Evolutionary conservation across 2,113 vertebrate species (phyloP).

Genomic region (Vidua macroura): DNA sequence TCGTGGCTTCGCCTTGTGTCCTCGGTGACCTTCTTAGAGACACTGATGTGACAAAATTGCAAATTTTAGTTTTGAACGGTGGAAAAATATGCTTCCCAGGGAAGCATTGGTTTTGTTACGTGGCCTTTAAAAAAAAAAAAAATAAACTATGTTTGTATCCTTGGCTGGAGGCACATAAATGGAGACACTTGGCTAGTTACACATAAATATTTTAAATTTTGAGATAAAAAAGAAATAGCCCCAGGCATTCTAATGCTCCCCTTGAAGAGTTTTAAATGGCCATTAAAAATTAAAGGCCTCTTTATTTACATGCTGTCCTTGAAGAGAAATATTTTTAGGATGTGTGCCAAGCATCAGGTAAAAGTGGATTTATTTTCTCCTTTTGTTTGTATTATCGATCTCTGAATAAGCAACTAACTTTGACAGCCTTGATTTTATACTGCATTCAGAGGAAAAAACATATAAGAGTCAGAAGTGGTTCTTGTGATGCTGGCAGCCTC

Average conservation of each 20-base stretch:
- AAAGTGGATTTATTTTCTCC: not conserved
- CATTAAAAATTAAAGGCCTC: not conserved
- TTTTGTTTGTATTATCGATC: not conserved
- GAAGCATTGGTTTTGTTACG: not conserved
- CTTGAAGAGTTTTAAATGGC: not conserved
- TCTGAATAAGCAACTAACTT: not conserved
- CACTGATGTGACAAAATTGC: not conserved
- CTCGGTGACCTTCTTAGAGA: not conserved
- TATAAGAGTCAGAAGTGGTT: not conserved
- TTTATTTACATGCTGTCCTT: conserved; percentile 7
- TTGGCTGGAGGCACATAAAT: not conserved
- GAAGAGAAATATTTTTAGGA: not conserved
- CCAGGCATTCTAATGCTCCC: not conserved
- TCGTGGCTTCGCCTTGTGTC: not conserved
- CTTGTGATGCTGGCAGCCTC: not conserved
- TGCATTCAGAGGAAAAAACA: not conserved
- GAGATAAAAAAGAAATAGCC: not conserved
- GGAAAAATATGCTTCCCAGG: not conserved
- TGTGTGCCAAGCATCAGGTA: not conserved
- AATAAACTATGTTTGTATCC: not conserved
- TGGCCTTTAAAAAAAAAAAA: not conserved
- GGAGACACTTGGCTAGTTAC: not conserved
- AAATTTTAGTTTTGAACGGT: not conserved
- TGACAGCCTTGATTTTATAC: not conserved
- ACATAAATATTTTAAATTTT: not conserved